Conservation (phyloP, 1,140 invertebrate genomes). For the Leptonema lineaticorne region DNA sequence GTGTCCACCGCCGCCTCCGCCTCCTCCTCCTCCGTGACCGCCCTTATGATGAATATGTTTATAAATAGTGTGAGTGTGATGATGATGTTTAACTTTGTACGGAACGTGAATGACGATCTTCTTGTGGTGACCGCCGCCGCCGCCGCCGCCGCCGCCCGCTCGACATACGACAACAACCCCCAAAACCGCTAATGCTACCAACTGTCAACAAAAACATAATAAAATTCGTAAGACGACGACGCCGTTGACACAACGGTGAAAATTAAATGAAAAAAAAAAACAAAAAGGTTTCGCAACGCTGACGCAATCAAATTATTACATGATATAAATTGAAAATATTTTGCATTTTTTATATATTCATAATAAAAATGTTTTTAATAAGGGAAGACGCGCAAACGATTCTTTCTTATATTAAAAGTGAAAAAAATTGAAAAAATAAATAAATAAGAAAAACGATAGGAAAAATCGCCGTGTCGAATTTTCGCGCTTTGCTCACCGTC, state of each 20-base stretch:
- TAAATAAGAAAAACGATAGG: no score
- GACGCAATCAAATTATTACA: no score
- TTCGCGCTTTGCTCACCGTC: conserved; percentile 17
- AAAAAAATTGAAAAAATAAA: neutral
- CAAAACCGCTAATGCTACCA: conserved; percentile 44
- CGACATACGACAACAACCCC: conserved; percentile 41
- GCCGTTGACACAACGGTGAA: neutral
- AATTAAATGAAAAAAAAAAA: no score
- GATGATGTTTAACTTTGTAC: conserved; percentile 60
- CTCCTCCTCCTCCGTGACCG: conserved; percentile 48
- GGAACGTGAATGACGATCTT: conserved; percentile 64
- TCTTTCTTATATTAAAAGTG: no score
- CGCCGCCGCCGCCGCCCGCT: conserved; percentile 45
- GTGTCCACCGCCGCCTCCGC: conserved; percentile 47
- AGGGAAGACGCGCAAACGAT: no score
- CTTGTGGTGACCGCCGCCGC: conserved; percentile 54
- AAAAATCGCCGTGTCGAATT: neutral
- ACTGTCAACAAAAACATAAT: conserved; percentile 44
- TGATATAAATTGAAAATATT: no score
- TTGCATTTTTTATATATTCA: no score
- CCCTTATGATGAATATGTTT: conserved; percentile 59
- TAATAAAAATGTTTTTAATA: no score
- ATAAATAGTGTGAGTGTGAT: conserved; percentile 62
- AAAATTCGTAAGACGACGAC: conserved; percentile 10
- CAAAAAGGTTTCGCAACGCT: neutral